Evolutionary conservation across 2,888 invertebrate species (phyloP), one percentile per base, ranked within the genome.

Genomic region (Pyrocoelia pectoralis): DNA sequence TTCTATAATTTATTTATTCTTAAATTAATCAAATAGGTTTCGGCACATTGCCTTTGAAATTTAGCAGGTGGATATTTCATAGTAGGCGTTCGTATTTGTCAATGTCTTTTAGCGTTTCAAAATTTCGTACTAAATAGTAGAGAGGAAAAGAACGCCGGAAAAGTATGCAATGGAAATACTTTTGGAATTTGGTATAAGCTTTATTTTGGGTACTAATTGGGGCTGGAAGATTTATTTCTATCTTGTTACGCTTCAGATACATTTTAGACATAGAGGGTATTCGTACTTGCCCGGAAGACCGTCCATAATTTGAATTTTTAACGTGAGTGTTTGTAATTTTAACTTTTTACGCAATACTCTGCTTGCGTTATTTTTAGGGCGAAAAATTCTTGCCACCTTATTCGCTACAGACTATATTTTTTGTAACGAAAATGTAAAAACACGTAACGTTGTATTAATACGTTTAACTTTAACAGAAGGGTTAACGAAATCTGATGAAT

Each of bases 181-280:
- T 46, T 41, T 79, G 38, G 78, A 80, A 67, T 65, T 79, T 10
- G 77, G 75, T 60, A 61, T 79, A 49, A 78, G 79, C 65, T 61
- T 78, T 2, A 65, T 78, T 8, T 72, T 72, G 50, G 68, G 70
- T 10, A 70, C 72, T 9, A 71, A 70, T 10, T 78, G 76, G 77
- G 77, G 78, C 24, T 77, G 76, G 77, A 72, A 73, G 43, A 71
- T 80, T 41, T 73, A 75, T 38, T 71, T 74, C 61, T 64, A 79
- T 33, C 40, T 75, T 48, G 50, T 77, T 14, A 68, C 72, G 13
- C 72, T 71, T 55, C 70, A 70, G n/a, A 72, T 74, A 29, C 68
- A 68, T 56, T 73, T 62, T 64, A 61, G 72, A 15, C 70, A 73
- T 60, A 66, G 70, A 56, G 72, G 72, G 56, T 67, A 73, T 41